Percentiles rank a stretch among this genome's conserved stretches.
Evolutionary conservation across 2,797 vertebrate species (phyloP).

Genomic region (Cossypha caffra): DNA sequence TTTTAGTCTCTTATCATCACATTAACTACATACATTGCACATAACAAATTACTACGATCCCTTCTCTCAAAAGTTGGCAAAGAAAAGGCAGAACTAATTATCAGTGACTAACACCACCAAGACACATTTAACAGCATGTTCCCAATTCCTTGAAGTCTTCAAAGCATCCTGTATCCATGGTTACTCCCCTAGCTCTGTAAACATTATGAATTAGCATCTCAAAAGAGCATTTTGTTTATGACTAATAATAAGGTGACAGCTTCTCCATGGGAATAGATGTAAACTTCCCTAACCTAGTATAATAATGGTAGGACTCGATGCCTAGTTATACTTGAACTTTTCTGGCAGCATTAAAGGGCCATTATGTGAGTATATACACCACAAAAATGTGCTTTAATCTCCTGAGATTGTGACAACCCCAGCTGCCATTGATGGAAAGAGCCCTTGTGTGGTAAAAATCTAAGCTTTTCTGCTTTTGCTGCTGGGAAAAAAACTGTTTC

Average conservation of each 20-base stretch:
- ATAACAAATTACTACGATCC: not conserved
- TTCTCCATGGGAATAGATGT: not conserved
- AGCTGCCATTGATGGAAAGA: not conserved
- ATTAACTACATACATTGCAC: not conserved
- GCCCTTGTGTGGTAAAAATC: not conserved
- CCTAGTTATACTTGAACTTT: not conserved
- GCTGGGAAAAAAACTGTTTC: not conserved
- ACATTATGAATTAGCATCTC: constrained; percentile 10
- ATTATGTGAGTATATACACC: not conserved
- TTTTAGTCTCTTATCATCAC: not conserved
- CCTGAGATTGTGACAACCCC: not conserved
- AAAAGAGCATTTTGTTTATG: constrained; percentile 46
- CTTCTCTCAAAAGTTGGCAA: not conserved
- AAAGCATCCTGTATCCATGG: constrained; percentile 22
- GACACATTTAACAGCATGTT: not conserved
- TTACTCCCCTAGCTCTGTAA: constrained; percentile 8
- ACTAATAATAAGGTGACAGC: not conserved
- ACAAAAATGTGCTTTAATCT: not conserved
- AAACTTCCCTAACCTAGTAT: not conserved
- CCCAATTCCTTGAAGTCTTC: constrained; percentile 29
- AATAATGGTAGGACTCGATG: not conserved
- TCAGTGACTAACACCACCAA: not conserved
- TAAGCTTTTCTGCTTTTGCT: not conserved
- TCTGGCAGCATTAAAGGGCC: not conserved
- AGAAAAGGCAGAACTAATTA: constrained; percentile 39